Percentiles rank a stretch among this genome's conserved stretches.
Evolutionary conservation across 37 sponge, comb jelly and placozoan species (phyloP).

Genomic region (Eunapius fragilis): DNA sequence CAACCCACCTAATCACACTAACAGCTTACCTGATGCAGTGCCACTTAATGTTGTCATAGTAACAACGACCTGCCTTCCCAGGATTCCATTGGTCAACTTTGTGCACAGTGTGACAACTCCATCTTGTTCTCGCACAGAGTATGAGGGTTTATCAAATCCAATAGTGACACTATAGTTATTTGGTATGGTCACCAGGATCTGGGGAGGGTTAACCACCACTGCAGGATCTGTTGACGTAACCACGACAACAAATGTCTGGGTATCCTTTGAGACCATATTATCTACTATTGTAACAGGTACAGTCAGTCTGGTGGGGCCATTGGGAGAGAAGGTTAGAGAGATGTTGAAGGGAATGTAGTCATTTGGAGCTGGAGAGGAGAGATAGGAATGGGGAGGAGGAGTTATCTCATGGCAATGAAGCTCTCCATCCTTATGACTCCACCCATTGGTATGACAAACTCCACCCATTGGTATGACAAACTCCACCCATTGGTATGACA

Average conservation of each 20-base stretch:
- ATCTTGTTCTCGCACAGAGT: constrained; percentile 17
- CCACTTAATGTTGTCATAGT: constrained; percentile 30
- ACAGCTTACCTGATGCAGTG: constrained; percentile 11
- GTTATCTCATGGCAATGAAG: not conserved
- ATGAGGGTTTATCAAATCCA: not conserved
- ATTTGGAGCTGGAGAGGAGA: not conserved
- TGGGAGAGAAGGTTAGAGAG: not conserved
- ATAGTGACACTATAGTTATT: constrained; percentile 10
- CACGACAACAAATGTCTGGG: not conserved
- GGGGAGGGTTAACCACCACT: not conserved
- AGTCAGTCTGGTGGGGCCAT: not conserved
- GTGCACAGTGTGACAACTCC: constrained; percentile 6
- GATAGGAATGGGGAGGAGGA: not conserved
- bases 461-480: no score
- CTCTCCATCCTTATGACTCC: no score
- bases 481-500: no score
- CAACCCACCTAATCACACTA: not conserved
- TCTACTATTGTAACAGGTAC: not conserved
- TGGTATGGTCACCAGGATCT: not conserved
- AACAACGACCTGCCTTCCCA: constrained; percentile 13
- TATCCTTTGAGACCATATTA: not conserved
- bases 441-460: not conserved
- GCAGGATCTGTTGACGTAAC: not conserved
- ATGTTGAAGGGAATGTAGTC: not conserved
- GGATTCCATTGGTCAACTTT: constrained; percentile 5